phyloP scores from a whole-genome alignment of 35 echinoderm and acorn worm genomes.

The Lytechinus variegatus region DNA sequence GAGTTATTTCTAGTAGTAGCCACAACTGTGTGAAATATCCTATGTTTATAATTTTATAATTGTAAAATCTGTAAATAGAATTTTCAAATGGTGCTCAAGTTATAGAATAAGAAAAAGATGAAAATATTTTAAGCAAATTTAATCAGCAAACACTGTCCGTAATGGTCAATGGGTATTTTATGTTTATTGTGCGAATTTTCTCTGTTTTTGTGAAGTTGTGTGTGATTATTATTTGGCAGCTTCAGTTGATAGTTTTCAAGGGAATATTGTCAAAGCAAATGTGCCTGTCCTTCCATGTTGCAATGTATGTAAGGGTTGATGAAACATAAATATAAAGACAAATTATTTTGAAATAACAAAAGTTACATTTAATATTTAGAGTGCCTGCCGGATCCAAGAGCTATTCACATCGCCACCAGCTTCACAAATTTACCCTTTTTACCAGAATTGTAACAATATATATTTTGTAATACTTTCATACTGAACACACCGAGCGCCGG shows the following conservation, averaged over 20 bases:
- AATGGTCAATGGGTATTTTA: background rate
- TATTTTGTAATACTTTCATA: too few species aligned
- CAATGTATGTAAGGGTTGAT: background rate
- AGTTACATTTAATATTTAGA: too few species aligned
- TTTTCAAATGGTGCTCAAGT: slow-evolving; percentile 1
- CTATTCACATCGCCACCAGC: too few species aligned
- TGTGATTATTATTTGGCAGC: background rate
- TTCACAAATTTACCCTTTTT: too few species aligned
- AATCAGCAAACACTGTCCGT: background rate
- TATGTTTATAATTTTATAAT: background rate
- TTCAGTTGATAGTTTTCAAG: background rate
- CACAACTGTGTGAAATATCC: background rate
- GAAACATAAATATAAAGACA: background rate
- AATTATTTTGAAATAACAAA: too few species aligned
- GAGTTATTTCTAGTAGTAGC: background rate
- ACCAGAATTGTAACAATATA: too few species aligned
- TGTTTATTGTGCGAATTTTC: background rate
- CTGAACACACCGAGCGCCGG: too few species aligned
- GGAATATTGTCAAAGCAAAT: background rate
- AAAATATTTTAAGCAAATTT: background rate
- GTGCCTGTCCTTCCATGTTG: background rate
- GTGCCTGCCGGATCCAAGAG: too few species aligned
- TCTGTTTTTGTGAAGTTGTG: background rate
- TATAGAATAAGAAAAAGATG: background rate
- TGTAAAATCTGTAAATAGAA: background rate